Evolutionary conservation across 2,888 invertebrate species (phyloP), one percentile per base, ranked within the genome.

Genomic region (Hypsopygia costalis): DNA sequence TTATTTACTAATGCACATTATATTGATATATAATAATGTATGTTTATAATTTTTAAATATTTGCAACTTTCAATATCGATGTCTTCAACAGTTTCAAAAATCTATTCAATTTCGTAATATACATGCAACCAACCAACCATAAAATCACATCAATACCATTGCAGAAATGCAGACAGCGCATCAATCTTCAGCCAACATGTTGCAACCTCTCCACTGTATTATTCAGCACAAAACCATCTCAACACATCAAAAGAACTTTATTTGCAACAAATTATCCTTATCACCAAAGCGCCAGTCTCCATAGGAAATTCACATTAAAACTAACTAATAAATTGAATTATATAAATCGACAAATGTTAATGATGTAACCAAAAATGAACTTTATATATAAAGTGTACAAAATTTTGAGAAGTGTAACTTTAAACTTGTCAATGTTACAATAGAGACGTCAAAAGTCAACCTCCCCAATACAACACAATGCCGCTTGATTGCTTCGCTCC

Each of bases 371-470:
- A 20, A 59, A 49, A 54, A 35, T 52, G 36, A 46, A 49, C 54
- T 51, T 48, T 56, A 41, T 29, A 7, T 12, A 22, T 47, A 29
- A 37, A 35, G 28, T 16, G 29, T 12, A 36, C 40, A 28, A 11
- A 34, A 51, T 34, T 59, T 60, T 47, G 38, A 45, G 25, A 55
- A 44, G 34, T 48, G 55, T 47, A 53, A 50, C 62, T 34, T 49
- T 52, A 60, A 55, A 41, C 46, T 62, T 63, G 71, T 64, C 59
- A 58, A 47, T 54, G 58, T 52, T 49, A 59, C 47, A 59, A 65
- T 53, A 58, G 69, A 87, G 81, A 78, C 76, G 78, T 86, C 86
- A 87, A 72, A 65, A 80, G 80, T 81, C 77, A 73, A 58, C 61
- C 57, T 60, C 58, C 55, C 57, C 49, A 49, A 43, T 31, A 43